Conservation (phyloP, 2,113 vertebrate genomes). For the Plecturocebus donacophilus region DNA sequence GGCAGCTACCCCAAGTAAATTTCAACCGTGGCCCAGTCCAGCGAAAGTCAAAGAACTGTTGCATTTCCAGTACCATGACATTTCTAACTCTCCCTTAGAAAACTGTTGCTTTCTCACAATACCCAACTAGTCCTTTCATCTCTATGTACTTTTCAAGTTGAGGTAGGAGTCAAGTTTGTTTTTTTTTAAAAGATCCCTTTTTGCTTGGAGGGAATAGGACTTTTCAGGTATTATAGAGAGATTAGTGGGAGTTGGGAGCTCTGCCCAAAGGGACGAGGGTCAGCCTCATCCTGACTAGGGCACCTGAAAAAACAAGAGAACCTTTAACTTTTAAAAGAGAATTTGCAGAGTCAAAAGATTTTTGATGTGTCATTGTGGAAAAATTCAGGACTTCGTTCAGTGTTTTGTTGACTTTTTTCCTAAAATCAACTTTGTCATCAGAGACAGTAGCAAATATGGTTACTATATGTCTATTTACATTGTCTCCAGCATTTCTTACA, state of each 20-base stretch:
- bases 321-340: slow-evolving; percentile 9
- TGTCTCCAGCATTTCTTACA: neutral
- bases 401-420: neutral
- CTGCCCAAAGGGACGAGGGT: neutral
- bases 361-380: neutral
- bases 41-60: neutral
- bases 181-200: neutral
- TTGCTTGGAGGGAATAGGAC: neutral
- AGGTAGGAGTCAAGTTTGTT: neutral
- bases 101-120: neutral
- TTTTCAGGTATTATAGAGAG: neutral
- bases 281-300: neutral
- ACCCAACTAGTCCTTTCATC: neutral
- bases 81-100: neutral
- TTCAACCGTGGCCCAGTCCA: neutral
- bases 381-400: neutral
- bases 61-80: neutral
- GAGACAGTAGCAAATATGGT: neutral
- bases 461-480: neutral
- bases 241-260: neutral
- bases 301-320: neutral
- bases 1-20: no score
- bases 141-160: neutral
- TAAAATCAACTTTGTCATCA: neutral
- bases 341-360: neutral